These are phyloP conservation scores for Lochmaea capreae DNA, from an alignment of 2,888 invertebrate species.

Conservation along the genomic window DNA sequence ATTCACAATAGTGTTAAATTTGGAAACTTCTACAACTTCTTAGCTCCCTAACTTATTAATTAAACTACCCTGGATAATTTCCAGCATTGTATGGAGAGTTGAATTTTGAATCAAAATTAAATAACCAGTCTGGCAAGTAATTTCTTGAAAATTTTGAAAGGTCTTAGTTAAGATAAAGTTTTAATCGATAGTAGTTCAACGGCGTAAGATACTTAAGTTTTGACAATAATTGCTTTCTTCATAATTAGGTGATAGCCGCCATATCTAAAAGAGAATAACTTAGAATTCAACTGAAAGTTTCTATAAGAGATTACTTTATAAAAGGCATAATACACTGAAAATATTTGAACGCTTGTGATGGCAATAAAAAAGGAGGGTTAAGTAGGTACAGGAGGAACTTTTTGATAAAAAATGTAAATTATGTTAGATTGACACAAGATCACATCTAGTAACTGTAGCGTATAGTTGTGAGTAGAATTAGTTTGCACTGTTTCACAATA, in stretches of 20 bases:
- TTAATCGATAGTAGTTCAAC: not conserved
- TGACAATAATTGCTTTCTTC: constrained; percentile 7
- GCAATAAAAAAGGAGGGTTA: no score
- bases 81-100: not conserved
- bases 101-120: constrained; percentile 6
- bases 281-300: not conserved
- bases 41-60: not conserved
- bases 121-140: constrained; percentile 4
- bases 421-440: no score
- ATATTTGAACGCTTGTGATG: no score
- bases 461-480: no score
- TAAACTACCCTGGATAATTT: not conserved
- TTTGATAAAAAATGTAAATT: no score
- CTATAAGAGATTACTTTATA: not conserved
- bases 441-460: no score
- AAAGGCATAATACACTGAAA: no score
- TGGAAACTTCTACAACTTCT: not conserved
- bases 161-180: constrained; percentile 11
- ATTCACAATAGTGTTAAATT: not conserved
- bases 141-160: constrained; percentile 8
- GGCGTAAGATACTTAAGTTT: not conserved
- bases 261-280: not conserved
- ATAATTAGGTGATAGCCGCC: constrained; percentile 1
- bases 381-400: no score
- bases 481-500: no score